A percentile compares a stretch with the other conserved stretches of the same genome.
phyloP scores from a whole-genome alignment of 2,797 vertebrate genomes.

The Eulemur coronatus region DNA sequence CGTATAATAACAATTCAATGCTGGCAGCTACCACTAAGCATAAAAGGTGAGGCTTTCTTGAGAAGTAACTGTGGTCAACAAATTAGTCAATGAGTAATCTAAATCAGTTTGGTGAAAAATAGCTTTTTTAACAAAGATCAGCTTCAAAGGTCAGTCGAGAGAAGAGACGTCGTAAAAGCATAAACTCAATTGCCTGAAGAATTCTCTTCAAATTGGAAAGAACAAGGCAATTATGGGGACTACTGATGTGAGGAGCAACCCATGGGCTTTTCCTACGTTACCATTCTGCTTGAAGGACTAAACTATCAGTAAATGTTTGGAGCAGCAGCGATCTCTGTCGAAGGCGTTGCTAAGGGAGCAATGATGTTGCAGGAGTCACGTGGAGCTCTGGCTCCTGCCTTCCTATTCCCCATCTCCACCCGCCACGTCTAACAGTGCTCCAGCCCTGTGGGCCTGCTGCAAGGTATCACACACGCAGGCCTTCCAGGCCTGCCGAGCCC shows the following conservation, averaged over 20 bases:
- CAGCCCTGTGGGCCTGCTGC: not conserved
- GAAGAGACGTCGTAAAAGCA: slow-evolving; percentile 25
- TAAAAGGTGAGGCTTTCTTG: not conserved
- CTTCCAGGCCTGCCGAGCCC: not conserved
- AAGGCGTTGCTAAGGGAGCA: not conserved
- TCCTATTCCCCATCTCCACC: not conserved
- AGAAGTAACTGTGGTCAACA: not conserved
- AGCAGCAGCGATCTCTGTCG: not conserved
- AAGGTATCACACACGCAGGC: fast-evolving
- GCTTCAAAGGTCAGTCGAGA: slow-evolving; percentile 44
- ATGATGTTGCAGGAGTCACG: not conserved
- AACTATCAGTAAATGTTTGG: not conserved
- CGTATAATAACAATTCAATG: not conserved
- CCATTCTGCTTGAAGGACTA: not conserved
- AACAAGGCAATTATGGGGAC: slow-evolving; percentile 41
- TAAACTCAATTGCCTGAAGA: slow-evolving; percentile 25
- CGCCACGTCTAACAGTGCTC: fast-evolving
- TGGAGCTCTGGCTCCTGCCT: no score
- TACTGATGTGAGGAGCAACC: not conserved
- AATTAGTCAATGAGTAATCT: slow-evolving; percentile 35
- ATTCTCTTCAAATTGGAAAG: slow-evolving; percentile 41
- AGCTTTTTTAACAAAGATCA: slow-evolving; percentile 47
- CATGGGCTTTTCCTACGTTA: not conserved
- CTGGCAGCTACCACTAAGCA: not conserved
- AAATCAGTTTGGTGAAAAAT: slow-evolving; percentile 38